Percentiles rank a stretch among this genome's conserved stretches.
Conservation (phyloP, 2,113 vertebrate species). For the Eonycteris spelaea region DNA sequence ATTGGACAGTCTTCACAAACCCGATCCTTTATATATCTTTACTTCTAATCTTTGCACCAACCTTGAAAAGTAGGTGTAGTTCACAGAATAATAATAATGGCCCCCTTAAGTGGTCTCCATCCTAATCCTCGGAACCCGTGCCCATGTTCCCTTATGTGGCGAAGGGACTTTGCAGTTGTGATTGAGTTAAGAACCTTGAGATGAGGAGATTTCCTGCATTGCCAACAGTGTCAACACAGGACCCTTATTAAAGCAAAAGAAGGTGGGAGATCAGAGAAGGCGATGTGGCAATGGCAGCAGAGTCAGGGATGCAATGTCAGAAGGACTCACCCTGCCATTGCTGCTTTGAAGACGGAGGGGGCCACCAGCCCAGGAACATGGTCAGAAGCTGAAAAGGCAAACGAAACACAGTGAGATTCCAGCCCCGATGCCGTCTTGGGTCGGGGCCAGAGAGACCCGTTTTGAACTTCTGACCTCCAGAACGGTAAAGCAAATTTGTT, state of each 20-base stretch:
- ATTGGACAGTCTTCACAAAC: not conserved
- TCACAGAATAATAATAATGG: not conserved
- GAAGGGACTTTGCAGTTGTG: not conserved
- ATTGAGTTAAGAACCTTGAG: not conserved
- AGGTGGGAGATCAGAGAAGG: not conserved
- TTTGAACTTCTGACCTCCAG: not conserved
- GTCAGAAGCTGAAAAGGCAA: not conserved
- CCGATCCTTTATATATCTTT: not conserved
- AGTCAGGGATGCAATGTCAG: not conserved
- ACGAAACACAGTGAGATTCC: not conserved
- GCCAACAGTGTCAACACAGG: not conserved
- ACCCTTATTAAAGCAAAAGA: not conserved
- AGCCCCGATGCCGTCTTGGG: not conserved
- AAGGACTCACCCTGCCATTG: not conserved
- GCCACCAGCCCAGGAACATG: not conserved
- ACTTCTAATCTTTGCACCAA: not conserved
- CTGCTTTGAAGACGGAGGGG: not conserved
- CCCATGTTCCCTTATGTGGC: not conserved
- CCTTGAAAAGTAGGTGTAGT: not conserved
- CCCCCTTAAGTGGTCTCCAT: accelerated
- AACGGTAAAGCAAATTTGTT: not conserved
- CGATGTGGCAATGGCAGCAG: not conserved
- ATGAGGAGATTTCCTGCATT: not conserved
- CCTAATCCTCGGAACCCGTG: not conserved
- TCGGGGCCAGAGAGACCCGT: not conserved